Conservation (phyloP, 2,888 invertebrate species). For the Ophonus ardosiacus region DNA sequence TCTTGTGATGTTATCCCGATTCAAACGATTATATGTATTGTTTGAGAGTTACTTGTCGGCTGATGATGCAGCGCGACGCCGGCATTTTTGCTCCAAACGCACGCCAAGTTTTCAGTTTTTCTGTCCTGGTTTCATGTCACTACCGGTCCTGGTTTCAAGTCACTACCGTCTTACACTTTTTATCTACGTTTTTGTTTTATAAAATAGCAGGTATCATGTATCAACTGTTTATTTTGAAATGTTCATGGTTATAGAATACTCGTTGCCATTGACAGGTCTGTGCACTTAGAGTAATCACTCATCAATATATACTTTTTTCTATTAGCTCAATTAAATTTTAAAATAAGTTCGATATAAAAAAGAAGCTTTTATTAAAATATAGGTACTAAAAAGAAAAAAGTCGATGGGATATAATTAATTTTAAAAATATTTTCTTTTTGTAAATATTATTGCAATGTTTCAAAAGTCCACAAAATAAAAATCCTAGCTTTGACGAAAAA, state of each 20-base stretch:
- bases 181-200: slow-evolving; percentile 15
- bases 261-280: too few species aligned
- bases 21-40: background rate
- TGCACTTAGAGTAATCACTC: too few species aligned
- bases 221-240: background rate
- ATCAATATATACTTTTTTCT: too few species aligned
- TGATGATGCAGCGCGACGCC: slow-evolving; percentile 6
- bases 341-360: too few species aligned
- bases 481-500: too few species aligned
- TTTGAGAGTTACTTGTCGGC: slow-evolving; percentile 15
- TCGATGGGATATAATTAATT: too few species aligned
- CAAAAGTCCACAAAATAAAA: too few species aligned
- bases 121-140: slow-evolving; percentile 16
- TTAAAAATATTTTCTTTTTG: too few species aligned
- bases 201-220: background rate
- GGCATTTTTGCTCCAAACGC: slow-evolving; percentile 16
- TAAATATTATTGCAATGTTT: too few species aligned
- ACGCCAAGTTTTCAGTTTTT: slow-evolving; percentile 11
- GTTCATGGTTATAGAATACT: background rate
- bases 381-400: too few species aligned
- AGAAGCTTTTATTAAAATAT: too few species aligned
- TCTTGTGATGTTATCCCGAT: background rate
- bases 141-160: slow-evolving; percentile 10
- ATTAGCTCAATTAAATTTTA: too few species aligned
- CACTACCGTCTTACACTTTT: slow-evolving; percentile 1